A percentile compares a stretch with the other conserved stretches of the same genome.
These are phyloP conservation scores for Emberiza fucata DNA, from an alignment of 2,113 vertebrate species.

Conservation along the genomic window DNA sequence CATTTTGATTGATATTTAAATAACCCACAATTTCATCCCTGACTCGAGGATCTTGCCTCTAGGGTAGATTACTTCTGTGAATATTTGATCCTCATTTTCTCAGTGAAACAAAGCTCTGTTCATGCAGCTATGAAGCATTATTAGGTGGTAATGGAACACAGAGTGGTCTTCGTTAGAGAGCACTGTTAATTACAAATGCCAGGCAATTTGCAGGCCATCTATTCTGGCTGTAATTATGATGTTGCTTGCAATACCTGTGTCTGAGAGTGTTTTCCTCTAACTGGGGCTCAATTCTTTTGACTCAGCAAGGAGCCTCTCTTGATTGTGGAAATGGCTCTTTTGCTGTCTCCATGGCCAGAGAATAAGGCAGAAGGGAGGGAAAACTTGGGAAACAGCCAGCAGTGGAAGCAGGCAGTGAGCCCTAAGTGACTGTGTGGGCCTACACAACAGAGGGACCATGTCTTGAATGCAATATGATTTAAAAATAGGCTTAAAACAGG, in stretches of 20 bases:
- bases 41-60: not conserved
- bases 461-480: not conserved
- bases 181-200: not conserved
- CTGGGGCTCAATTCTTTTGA: not conserved
- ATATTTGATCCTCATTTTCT: not conserved
- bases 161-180: not conserved
- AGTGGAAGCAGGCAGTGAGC: not conserved
- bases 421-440: not conserved
- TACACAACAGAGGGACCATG: not conserved
- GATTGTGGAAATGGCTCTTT: not conserved
- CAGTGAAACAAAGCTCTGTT: not conserved
- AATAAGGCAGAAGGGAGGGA: not conserved
- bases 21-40: not conserved
- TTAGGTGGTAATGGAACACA: not conserved
- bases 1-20: not conserved
- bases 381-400: constrained; percentile 3
- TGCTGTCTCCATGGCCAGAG: not conserved
- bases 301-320: constrained; percentile 1
- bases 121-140: not conserved
- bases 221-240: constrained; percentile 19
- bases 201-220: not conserved
- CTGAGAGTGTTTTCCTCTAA: not conserved
- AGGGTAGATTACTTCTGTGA: not conserved
- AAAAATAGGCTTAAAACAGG: not conserved
- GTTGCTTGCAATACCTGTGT: constrained; percentile 11